Percentiles rank a stretch among this genome's conserved stretches.
Evolutionary conservation across 2,113 vertebrate genomes (phyloP).

Genomic region (Gracilinanus agilis): DNA sequence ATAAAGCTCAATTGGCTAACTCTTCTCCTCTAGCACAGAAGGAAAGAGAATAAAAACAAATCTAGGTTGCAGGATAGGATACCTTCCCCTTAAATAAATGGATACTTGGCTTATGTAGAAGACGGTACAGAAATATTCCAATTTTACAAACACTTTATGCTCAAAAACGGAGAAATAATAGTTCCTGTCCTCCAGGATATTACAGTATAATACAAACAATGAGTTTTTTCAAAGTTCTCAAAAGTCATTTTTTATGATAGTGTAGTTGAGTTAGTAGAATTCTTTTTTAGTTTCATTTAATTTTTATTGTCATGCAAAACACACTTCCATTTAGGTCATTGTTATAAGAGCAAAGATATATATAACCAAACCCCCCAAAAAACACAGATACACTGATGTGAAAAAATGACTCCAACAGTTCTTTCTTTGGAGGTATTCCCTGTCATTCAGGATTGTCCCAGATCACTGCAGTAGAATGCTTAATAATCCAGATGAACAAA

Average conservation of each 20-base stretch:
- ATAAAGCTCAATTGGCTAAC: not conserved
- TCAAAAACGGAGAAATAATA: not conserved
- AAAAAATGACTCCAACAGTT: no score
- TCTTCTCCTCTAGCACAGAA: not conserved
- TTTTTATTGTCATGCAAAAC: no score
- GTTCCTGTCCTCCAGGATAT: not conserved
- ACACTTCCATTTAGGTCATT: no score
- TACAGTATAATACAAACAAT: not conserved
- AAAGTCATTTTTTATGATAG: not conserved
- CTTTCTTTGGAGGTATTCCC: no score
- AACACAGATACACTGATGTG: no score
- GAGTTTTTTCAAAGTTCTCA: not conserved
- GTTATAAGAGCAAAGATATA: no score
- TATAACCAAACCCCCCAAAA: no score
- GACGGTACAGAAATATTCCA: not conserved
- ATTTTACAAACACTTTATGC: not conserved
- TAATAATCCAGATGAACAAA: not conserved
- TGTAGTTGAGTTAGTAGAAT: not conserved
- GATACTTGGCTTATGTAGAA: not conserved
- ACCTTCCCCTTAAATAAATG: no score
- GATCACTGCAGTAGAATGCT: not conserved
- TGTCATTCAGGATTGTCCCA: no score
- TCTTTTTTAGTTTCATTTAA: no score
- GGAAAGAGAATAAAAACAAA: not conserved
- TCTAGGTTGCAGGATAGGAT: not conserved